These are phyloP conservation scores for Brachyalestes nurse DNA, from an alignment of 2,797 vertebrate genomes.

Conservation along the genomic window DNA sequence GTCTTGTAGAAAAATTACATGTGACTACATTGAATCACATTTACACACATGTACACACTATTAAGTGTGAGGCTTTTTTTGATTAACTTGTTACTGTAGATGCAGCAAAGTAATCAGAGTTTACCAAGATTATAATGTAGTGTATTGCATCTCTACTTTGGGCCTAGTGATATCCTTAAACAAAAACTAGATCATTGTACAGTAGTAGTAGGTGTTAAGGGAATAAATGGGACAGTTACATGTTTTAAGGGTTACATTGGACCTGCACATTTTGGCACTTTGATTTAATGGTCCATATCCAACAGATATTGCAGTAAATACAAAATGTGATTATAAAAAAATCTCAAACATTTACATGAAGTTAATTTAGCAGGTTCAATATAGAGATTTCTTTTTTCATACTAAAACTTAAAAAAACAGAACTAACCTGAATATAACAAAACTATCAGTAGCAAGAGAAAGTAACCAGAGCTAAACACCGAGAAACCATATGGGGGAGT, in stretches of 20 bases:
- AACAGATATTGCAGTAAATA: constrained; percentile 36
- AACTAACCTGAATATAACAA: constrained; percentile 26
- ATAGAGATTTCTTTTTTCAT: neutral
- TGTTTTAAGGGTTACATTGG: constrained; percentile 2
- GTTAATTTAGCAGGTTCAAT: neutral
- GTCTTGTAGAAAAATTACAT: constrained; percentile 41
- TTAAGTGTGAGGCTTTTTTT: constrained; percentile 23
- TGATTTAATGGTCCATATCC: constrained; percentile 28
- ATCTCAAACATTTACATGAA: constrained; percentile 33
- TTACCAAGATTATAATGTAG: neutral
- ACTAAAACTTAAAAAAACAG: constrained; percentile 25
- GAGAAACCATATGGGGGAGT: constrained; percentile 19
- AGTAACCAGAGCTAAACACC: constrained; percentile 34
- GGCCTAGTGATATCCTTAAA: constrained; percentile 11
- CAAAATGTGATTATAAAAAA: constrained; percentile 32
- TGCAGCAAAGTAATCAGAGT: neutral
- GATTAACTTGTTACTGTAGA: constrained; percentile 16
- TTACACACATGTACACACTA: constrained; percentile 28
- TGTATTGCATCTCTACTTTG: neutral
- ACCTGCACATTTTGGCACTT: constrained; percentile 46
- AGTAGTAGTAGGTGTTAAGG: neutral
- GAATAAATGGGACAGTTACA: constrained; percentile 7
- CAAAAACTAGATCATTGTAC: constrained; percentile 8
- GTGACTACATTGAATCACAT: constrained; percentile 36
- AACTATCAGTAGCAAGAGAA: constrained; percentile 39